Evolutionary conservation across 1,140 invertebrate species (phyloP).

Genomic region (Elymnias hypermnestra): DNA sequence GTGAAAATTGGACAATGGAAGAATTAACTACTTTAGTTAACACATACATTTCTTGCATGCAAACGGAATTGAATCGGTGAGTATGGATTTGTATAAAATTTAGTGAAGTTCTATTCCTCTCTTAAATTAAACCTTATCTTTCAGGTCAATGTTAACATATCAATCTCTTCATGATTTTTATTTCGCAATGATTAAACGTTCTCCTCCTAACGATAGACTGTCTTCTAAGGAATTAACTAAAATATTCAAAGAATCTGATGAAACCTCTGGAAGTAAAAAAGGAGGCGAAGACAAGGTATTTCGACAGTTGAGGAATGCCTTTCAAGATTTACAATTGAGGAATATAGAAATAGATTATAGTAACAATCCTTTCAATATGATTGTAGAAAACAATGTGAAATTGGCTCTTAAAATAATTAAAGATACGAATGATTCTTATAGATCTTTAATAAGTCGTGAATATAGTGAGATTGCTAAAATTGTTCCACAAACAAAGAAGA

Average conservation of each 20-base stretch:
- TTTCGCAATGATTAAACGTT: slow-evolving; percentile 60
- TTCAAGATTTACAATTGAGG: slow-evolving; percentile 50
- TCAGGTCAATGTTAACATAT: slow-evolving; percentile 61
- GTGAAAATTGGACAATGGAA: slow-evolving; percentile 71
- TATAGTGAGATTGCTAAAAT: slow-evolving; percentile 55
- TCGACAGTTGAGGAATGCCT: slow-evolving; percentile 42
- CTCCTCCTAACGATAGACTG: slow-evolving; percentile 49
- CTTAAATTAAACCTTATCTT: slow-evolving; percentile 22
- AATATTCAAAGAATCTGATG: slow-evolving; percentile 47
- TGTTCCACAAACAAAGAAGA: slow-evolving; percentile 40
- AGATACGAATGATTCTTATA: slow-evolving; percentile 55
- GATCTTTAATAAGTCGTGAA: slow-evolving; percentile 49
- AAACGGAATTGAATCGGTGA: slow-evolving; percentile 77
- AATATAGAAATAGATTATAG: slow-evolving; percentile 59
- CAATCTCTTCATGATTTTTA: slow-evolving; percentile 78
- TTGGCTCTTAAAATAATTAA: slow-evolving; percentile 55
- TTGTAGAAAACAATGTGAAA: slow-evolving; percentile 63
- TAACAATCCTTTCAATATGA: slow-evolving; percentile 60
- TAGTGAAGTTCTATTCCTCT: not conserved
- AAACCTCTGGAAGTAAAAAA: slow-evolving; percentile 44
- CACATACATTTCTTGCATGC: slow-evolving; percentile 74
- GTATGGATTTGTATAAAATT: too few relatives aligned
- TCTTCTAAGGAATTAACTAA: slow-evolving; percentile 56
- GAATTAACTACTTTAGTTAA: slow-evolving; percentile 74
- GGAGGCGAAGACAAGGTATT: slow-evolving; percentile 58